Evolutionary conservation across 2,113 vertebrate species (phyloP).

Genomic region (Micromys minutus): DNA sequence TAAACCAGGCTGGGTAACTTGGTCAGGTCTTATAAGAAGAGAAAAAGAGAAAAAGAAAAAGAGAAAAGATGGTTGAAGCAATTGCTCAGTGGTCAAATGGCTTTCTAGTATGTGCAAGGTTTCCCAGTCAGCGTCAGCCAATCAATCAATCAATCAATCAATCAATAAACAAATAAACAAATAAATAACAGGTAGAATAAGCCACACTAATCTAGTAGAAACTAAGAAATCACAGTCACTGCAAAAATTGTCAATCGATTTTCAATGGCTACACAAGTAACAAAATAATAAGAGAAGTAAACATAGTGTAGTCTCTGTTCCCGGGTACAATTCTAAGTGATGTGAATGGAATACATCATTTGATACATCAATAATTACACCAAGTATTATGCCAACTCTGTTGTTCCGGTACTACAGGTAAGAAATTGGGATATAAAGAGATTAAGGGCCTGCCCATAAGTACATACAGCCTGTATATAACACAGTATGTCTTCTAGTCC

Average conservation of each 20-base stretch:
- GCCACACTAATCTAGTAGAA: not conserved
- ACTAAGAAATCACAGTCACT: not conserved
- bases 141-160: no score
- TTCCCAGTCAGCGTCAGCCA: not conserved
- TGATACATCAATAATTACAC: not conserved
- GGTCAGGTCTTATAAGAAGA: not conserved
- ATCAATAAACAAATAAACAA: no score
- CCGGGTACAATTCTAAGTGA: not conserved
- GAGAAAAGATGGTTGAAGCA: not conserved
- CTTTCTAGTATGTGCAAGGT: not conserved
- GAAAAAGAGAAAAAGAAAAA: no score
- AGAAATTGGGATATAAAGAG: not conserved
- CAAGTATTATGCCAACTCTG: not conserved
- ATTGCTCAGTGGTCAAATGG: not conserved
- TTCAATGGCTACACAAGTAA: not conserved
- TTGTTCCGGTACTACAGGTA: not conserved
- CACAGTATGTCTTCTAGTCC: not conserved
- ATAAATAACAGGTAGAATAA: no score
- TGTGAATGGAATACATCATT: not conserved
- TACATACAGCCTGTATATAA: not conserved
- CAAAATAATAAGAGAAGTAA: not conserved
- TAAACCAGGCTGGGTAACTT: not conserved
- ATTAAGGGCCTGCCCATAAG: not conserved
- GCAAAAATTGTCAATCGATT: not conserved
- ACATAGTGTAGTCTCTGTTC: not conserved